Evolutionary conservation across 2,113 vertebrate genomes (phyloP).

Genomic region (Mastomys coucha): DNA sequence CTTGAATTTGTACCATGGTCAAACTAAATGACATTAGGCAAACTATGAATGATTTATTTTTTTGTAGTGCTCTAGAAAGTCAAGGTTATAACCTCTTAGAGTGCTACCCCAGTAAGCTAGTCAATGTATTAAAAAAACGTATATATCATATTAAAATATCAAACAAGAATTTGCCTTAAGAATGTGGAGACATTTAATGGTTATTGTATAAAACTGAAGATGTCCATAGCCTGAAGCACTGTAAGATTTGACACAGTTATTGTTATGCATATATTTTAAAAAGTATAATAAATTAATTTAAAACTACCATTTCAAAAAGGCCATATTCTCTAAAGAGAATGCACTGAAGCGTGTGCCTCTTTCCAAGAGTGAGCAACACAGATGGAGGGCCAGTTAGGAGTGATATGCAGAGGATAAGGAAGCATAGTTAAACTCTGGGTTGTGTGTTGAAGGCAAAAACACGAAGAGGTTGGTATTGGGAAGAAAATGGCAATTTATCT

Average conservation of each 20-base stretch:
- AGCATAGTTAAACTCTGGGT: not conserved
- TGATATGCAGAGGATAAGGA: not conserved
- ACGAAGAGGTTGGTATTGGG: not conserved
- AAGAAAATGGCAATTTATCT: not conserved
- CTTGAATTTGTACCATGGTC: not conserved
- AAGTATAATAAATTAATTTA: slow-evolving; percentile 29
- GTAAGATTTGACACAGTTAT: not conserved
- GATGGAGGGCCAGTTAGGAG: not conserved
- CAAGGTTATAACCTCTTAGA: not conserved
- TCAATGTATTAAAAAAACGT: not conserved
- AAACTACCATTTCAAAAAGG: not conserved
- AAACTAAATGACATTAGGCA: not conserved
- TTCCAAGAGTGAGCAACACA: not conserved
- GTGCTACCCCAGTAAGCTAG: not conserved
- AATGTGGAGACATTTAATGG: not conserved
- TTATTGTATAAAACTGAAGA: not conserved
- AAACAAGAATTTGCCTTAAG: not conserved
- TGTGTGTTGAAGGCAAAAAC: not conserved
- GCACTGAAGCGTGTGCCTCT: not conserved
- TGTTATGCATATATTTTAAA: not conserved
- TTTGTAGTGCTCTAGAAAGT: not conserved
- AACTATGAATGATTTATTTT: not conserved
- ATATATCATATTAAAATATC: not conserved
- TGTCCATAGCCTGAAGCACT: not conserved
- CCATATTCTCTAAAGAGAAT: not conserved